Base-by-base conservation (phyloP, 2,113 vertebrate genomes). In the Rhynchomys soricoides region DNA sequence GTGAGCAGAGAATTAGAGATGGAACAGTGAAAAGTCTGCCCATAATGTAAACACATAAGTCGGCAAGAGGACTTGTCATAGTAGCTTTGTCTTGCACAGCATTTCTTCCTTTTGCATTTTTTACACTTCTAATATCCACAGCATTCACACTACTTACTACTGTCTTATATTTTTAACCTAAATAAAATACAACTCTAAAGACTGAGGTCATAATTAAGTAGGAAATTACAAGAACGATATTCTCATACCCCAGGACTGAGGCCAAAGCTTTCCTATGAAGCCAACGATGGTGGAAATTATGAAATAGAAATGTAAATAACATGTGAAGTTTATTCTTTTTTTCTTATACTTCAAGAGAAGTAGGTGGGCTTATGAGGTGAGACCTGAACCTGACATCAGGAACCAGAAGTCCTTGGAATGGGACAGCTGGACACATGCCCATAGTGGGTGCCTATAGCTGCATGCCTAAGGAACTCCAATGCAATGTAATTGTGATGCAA, bases 141-240 rank as follows among this genome's bases (percentile, higher is more conserved):
- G 70, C 24, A 78, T 9, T 13, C 70, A 34, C 85, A 5, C 64
- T 70, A 50, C 43, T 70, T 93, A 55, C 88, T 93, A 55, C 88
- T 79, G 43, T 45, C 77, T 95, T 83, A 70, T 37, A 24, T 68
- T 90, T 97, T 82, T 57, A 37, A 55, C 37, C 29, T 90, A 94
- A 62, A 71, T 71, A 83, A 73, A 88, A 73, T 43, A 75, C 43
- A 70, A 22, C 82, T 50, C 88, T 86, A 86, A 88, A 68, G 9
- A 50, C 10, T 91, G 3, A 31, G 31, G 19, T 37, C n/a, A 89
- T 70, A 77, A 89, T 81, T 86, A 91, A 83, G 9, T 22, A 88
- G 70, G 87, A 79, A 83, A 62, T 37, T 50, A 12, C 75, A 62
- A 87, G 59, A 59, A 87, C 64, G 62, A 24, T 79, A 71, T 92